A percentile compares a stretch with the other conserved stretches of the same genome.
phyloP scores from a whole-genome alignment of 2,797 vertebrate species.

The Myripristis jacobus region DNA sequence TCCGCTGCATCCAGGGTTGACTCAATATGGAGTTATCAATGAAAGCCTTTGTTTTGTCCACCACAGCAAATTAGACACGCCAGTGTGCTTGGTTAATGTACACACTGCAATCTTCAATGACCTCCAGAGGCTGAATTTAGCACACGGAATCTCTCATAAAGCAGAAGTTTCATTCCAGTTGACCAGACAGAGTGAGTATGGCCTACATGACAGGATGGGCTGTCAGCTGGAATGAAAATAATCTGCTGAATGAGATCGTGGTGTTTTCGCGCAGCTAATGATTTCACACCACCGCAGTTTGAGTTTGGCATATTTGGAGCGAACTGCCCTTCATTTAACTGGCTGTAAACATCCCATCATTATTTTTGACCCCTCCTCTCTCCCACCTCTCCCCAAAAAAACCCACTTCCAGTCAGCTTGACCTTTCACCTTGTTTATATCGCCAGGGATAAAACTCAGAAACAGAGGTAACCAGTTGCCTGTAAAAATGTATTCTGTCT shows the following conservation, averaged over 20 bases:
- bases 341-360: conserved; percentile 58
- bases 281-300: conserved; percentile 4
- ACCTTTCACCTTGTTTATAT: conserved; percentile 77
- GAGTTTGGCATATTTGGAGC: conserved; percentile 21
- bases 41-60: conserved; percentile 78
- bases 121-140: conserved; percentile 64
- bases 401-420: conserved; percentile 59
- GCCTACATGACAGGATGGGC: conserved; percentile 49
- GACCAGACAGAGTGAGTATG: conserved; percentile 58
- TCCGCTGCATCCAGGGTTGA: conserved; percentile 62
- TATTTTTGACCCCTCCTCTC: not conserved
- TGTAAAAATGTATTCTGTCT: conserved; percentile 56
- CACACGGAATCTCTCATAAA: conserved; percentile 72
- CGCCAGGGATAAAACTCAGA: conserved; percentile 58
- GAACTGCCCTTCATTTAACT: conserved; percentile 41
- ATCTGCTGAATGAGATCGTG: conserved; percentile 68
- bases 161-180: conserved; percentile 71
- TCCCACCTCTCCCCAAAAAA: not conserved
- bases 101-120: conserved; percentile 70
- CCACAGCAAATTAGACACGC: conserved; percentile 77
- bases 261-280: conserved; percentile 51
- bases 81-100: conserved; percentile 71
- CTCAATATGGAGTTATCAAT: conserved; percentile 80
- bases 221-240: conserved; percentile 65
- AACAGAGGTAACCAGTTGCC: conserved; percentile 35